Evolutionary conservation across 2,113 vertebrate species (phyloP), one percentile per base, ranked within the genome.

Genomic region (Aldabrachelys gigantea): DNA sequence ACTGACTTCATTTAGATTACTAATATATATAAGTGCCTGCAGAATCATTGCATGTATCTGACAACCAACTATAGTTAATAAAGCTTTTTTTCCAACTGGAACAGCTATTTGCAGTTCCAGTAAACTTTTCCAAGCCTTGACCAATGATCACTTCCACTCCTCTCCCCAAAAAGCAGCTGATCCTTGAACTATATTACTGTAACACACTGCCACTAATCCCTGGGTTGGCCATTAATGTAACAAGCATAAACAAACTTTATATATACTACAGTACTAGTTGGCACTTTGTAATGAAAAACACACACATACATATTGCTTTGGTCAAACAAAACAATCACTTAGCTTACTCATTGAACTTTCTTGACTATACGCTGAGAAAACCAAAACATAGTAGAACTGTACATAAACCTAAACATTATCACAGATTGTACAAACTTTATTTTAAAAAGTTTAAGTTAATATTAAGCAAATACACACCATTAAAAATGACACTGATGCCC

Each of bases 271-370:
- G 56, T 59, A 65, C 21, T 41, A 90, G 38, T 41, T 14, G 11
- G 31, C 72, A 87, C 35, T 49, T n/a, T 24, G 29, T 3, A 87
- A 24, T 0, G 31, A 87, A 65, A 21, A 31, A 16, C 5, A 62
- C 59, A 56, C 29, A 62, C 17, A 59, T 14, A 35, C 31, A 65
- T 16, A 35, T 35, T 65, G 59, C 31, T 65, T 35, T 24, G 69
- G 38, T 72, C 35, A 65, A 75, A 53, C 84, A 35, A 52, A 85
- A 47, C 49, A 47, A 88, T 41, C 72, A 54, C 27, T 81, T 16
- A 2, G 24, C 21, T 94, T 84, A 89, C 47, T 80, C 35, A 27
- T 5, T 89, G 11, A 12, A 56, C 47, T 94, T 88, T 88, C 87
- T 81, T 44, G 89, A 65, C 76, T 14, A 53, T 54, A 69, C 25